Evolutionary conservation across 1,140 invertebrate species (phyloP).

Genomic region (Calliopsis andreniformis): DNA sequence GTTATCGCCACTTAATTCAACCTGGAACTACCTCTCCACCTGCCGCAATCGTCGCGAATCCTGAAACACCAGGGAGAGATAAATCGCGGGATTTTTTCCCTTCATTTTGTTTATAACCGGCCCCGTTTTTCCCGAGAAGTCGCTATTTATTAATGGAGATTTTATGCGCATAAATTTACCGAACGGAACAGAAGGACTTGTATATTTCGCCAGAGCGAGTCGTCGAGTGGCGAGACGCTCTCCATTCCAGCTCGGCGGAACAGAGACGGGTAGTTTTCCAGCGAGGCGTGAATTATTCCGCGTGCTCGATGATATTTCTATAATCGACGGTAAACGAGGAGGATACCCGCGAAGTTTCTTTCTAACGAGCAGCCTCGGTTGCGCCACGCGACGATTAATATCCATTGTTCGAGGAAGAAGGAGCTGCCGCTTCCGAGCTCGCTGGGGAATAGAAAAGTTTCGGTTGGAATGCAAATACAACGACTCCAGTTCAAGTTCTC

Average conservation of each 20-base stretch:
- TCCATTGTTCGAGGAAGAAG: background rate
- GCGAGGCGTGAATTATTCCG: background rate
- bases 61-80: background rate
- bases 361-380: background rate
- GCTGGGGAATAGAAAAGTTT: background rate
- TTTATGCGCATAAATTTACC: slow-evolving; percentile 48
- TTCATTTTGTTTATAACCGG: slow-evolving; percentile 38
- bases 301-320: background rate
- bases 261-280: background rate
- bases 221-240: background rate
- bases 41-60: background rate
- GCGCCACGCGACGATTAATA: slow-evolving; percentile 7
- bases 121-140: slow-evolving; percentile 1
- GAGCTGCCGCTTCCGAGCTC: background rate
- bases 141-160: slow-evolving; percentile 26
- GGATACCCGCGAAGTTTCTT: background rate
- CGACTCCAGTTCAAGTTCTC: background rate
- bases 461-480: background rate
- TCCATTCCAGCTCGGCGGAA: background rate
- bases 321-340: background rate
- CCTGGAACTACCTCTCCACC: background rate
- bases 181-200: slow-evolving; percentile 12
- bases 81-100: slow-evolving; percentile 3
- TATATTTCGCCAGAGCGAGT: slow-evolving; percentile 8
- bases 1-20: slow-evolving; percentile 32